Evolutionary conservation across 2,888 invertebrate species (phyloP), one percentile per base, ranked within the genome.

Genomic region (Volucella inanis): DNA sequence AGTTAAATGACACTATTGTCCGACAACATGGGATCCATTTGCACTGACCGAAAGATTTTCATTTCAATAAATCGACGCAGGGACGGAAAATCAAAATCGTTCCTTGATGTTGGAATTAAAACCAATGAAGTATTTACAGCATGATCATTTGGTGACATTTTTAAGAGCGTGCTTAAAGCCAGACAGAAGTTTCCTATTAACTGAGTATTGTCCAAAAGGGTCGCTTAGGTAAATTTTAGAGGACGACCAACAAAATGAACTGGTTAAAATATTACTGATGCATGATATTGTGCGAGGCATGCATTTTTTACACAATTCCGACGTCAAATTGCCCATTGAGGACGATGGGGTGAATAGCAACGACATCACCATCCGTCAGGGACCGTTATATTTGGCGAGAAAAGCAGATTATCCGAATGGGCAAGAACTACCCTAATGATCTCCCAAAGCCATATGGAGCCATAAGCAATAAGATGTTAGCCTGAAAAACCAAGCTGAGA

Each of bases 121-220:
- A 93, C 95, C 95, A 93, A 96, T 98, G 95, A 96, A 97, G 92
- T 97, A 98, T 90, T 92, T 98, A 41, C 96, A 97, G 88, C 96
- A 97, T 90, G 97, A 98, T 90, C 97, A 98, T 91, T 93, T 98
- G 89, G 97, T 97, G 8, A 94, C 98, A 89, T 99, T 99, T 92
- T 97, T 97, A 87, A 99, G 99, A 0, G 98, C 98, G 0, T 98
- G 98, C 88, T 92, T 95, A 83, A 98, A 99, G 88, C 94, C 94
- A 0, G 96, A 97, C 0, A 95, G 96, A 88, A 97, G 97, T 90
- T 97, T 96, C 89, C 93, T 99, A 1, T 93, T 99, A 15, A 98
- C 98, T 0, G 99, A 99, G 92, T 99, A 99, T 91, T 99, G 99
- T 90, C 98, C 97, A 1, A 97, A 97, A 92, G 98, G 99, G 45